These are phyloP conservation scores for Zenarchopterus dispar DNA, from an alignment of 2,797 vertebrate genomes.

Conservation along the genomic window DNA sequence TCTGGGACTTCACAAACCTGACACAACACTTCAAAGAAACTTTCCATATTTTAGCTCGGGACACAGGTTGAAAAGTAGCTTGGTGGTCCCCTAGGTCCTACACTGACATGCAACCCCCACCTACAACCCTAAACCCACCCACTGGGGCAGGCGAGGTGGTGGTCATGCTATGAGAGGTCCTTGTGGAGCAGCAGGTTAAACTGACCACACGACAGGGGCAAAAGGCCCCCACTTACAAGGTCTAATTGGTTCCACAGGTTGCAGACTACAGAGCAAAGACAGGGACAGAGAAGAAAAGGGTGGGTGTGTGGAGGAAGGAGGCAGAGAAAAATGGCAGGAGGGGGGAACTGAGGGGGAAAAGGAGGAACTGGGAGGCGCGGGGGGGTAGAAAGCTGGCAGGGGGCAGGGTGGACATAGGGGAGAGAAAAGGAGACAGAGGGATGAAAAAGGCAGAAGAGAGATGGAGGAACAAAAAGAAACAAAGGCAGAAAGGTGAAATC, in stretches of 20 bases:
- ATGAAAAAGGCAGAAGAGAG: slow-evolving; percentile 47
- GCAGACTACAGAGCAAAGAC: slow-evolving; percentile 59
- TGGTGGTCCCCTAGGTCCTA: slow-evolving; percentile 72
- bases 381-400: background rate
- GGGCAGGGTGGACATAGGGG: background rate
- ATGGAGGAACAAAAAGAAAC: slow-evolving; percentile 10
- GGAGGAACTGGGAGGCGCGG: slow-evolving; percentile 4
- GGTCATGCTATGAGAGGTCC: slow-evolving; percentile 58
- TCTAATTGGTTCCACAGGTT: slow-evolving; percentile 85
- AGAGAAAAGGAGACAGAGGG: slow-evolving; percentile 44
- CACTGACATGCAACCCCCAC: slow-evolving; percentile 37
- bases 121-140: slow-evolving; percentile 64
- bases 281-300: slow-evolving; percentile 15
- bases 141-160: slow-evolving; percentile 60
- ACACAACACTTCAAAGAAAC: background rate
- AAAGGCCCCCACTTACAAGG: slow-evolving; percentile 66
- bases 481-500: slow-evolving; percentile 34
- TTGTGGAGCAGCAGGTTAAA: slow-evolving; percentile 74
- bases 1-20: slow-evolving; percentile 5
- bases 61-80: slow-evolving; percentile 51
- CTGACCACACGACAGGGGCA: slow-evolving; percentile 74
- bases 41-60: slow-evolving; percentile 44
- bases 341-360: slow-evolving; percentile 19
- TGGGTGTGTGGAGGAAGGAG: slow-evolving; percentile 27
- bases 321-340: slow-evolving; percentile 36